Conservation (phyloP, 1,140 invertebrate species). For the Schlechtendalia chinensis region DNA sequence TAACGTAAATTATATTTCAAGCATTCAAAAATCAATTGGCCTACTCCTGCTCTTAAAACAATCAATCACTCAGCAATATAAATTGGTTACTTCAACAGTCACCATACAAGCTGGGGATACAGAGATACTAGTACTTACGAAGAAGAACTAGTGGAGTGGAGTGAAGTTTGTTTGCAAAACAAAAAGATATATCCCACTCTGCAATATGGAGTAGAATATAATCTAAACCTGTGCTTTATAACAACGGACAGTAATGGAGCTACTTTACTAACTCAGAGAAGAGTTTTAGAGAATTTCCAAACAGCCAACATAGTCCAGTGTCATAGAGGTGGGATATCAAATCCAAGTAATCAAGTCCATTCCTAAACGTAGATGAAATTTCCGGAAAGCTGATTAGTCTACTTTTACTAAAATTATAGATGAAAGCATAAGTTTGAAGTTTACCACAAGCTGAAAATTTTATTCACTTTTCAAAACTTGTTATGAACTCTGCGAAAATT, state of each 20-base stretch:
- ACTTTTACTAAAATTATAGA: constrained; percentile 29
- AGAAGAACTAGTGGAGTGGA: constrained; percentile 33
- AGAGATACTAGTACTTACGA: constrained; percentile 2
- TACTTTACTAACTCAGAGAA: constrained; percentile 21
- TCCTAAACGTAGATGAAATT: constrained; percentile 45
- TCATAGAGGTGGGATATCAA: constrained; percentile 33
- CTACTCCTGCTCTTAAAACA: neutral
- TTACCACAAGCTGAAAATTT: constrained; percentile 40
- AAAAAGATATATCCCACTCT: constrained; percentile 46
- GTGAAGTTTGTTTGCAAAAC: constrained; percentile 40
- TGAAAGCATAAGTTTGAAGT: constrained; percentile 39
- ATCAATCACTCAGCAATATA: constrained; percentile 34
- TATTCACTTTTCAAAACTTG: constrained; percentile 33
- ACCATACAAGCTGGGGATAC: constrained; percentile 41
- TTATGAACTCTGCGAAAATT: constrained; percentile 50
- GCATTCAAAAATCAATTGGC: neutral
- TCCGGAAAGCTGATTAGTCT: constrained; percentile 34
- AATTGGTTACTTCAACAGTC: constrained; percentile 49
- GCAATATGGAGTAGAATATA: constrained; percentile 45
- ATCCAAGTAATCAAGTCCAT: constrained; percentile 41
- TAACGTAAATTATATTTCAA: constrained; percentile 49
- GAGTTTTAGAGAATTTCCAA: constrained; percentile 40
- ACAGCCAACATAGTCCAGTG: constrained; percentile 47
- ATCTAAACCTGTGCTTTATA: constrained; percentile 46
- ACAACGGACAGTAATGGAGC: constrained; percentile 13